Conservation (phyloP, 1,140 invertebrate species). For the Drosophila sucinea region DNA sequence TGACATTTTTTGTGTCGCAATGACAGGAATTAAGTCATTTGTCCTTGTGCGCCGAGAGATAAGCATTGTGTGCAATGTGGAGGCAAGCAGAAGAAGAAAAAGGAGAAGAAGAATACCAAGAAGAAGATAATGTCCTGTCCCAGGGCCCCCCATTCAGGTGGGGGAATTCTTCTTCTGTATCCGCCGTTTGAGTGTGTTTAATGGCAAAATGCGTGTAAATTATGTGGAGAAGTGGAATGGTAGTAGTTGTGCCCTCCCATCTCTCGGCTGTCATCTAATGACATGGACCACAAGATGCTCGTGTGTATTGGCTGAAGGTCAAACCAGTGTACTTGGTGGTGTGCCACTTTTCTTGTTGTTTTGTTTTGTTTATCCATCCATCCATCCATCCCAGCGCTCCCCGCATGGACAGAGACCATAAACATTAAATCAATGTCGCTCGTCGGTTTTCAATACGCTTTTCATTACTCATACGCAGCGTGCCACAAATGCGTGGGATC, state of each 20-base stretch:
- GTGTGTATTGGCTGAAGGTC: slow-evolving; percentile 40
- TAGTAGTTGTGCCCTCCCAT: slow-evolving; percentile 42
- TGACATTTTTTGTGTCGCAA: slow-evolving; percentile 53
- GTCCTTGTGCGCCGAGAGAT: slow-evolving; percentile 74
- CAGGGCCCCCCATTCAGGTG: slow-evolving; percentile 10
- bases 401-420: slow-evolving; percentile 41
- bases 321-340: slow-evolving; percentile 52
- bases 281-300: slow-evolving; percentile 45
- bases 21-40: slow-evolving; percentile 78
- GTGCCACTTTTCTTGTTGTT: slow-evolving; percentile 46
- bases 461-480: slow-evolving; percentile 72
- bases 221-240: slow-evolving; percentile 57
- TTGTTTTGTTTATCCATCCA: slow-evolving; percentile 37
- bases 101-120: neutral
- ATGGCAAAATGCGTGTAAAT: slow-evolving; percentile 79
- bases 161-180: slow-evolving; percentile 19
- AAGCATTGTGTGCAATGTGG: slow-evolving; percentile 42
- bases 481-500: slow-evolving; percentile 51
- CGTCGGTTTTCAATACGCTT: slow-evolving; percentile 64
- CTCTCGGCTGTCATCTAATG: slow-evolving; percentile 49
- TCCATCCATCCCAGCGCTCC: neutral
- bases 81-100: too few species aligned
- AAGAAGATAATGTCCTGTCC: slow-evolving; percentile 38
- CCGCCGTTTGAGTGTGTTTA: slow-evolving; percentile 69
- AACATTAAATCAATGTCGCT: slow-evolving; percentile 77